phyloP scores from a whole-genome alignment of 2,888 invertebrate species.

The Eupithecia vulgata region DNA sequence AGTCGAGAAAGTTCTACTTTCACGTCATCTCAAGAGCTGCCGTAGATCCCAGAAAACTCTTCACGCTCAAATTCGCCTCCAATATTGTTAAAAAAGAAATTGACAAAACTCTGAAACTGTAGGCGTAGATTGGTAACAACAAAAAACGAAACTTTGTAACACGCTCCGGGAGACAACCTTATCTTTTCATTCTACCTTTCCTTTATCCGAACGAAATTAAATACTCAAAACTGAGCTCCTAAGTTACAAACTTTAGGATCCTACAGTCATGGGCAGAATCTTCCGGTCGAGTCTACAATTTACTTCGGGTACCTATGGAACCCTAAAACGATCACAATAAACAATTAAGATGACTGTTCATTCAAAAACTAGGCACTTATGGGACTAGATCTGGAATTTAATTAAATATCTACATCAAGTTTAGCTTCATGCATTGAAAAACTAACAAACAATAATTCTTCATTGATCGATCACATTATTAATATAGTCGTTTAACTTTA shows the following conservation, averaged over 20 bases:
- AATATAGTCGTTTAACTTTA: too few species aligned
- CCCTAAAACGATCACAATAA: too few species aligned
- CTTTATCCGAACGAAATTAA: constrained; percentile 32
- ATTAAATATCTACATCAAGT: too few species aligned
- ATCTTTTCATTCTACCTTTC: constrained; percentile 25
- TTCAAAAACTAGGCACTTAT: too few species aligned
- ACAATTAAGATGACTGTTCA: too few species aligned
- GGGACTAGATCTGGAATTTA: too few species aligned
- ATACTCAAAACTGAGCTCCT: constrained; percentile 31
- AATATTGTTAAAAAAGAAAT: neutral
- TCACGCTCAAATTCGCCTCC: neutral
- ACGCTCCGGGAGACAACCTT: constrained; percentile 17
- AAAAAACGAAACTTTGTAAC: constrained; percentile 11
- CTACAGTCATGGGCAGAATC: constrained; percentile 13
- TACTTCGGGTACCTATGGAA: too few species aligned
- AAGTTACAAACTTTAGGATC: constrained; percentile 28
- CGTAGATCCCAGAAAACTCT: neutral
- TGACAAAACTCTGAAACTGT: neutral
- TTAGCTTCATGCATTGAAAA: too few species aligned
- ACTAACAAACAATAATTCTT: too few species aligned
- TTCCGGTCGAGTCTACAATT: neutral
- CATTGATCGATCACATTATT: too few species aligned
- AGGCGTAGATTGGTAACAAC: neutral
- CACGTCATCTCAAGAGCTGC: neutral
- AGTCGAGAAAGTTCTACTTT: neutral